Evolutionary conservation across 2,113 vertebrate genomes (phyloP), one percentile per base, ranked within the genome.

Genomic region (Oriolus oriolus): DNA sequence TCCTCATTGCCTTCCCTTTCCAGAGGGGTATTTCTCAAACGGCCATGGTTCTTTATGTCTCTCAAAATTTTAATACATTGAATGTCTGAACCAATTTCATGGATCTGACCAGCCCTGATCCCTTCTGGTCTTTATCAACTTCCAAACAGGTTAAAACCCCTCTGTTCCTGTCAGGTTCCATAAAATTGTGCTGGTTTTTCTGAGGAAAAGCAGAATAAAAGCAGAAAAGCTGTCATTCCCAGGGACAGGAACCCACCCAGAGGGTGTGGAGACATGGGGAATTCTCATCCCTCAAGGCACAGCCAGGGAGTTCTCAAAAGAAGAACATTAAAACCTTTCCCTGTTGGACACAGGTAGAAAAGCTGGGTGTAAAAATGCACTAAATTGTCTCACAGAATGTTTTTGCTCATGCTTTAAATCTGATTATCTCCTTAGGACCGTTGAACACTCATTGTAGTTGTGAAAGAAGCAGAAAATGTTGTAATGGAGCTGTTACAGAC

Each of bases 181-280:
- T 54, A 41, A 59, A 74, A 50, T 16, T 6, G 4, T 59, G 39
- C 4, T 27, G 18, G 5, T 41, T 88, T 84, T n/a, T 15, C 77
- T 68, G 49, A 47, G 39, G 31, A 56, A 69, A 80, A 75, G 50
- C 41, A 56, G 23, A 35, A 57, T 22, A 35, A 75, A 57, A 35
- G 71, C 26, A 57, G 3, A 1, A 56, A 75, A 74, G 94, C 37
- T 98, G 98, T 53, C 98, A 98, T 89, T 94, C 96, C 76, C 98
- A 98, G 96, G 97, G 96, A 79, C 41, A 9, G 75, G 60, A 35
- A 11, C 39, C 14, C 8, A 1, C 6, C 42, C 70, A 7, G 24
- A 30, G 69, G 13, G 13, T 4, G 23, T 18, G 9, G 28, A 27
- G 26, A 16, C 1, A 0, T 2, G 45, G 20, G 5, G 5, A 6